Evolutionary conservation across 37 sponge, comb jelly and placozoan species (phyloP).

Genomic region (Beroe forskalii): DNA sequence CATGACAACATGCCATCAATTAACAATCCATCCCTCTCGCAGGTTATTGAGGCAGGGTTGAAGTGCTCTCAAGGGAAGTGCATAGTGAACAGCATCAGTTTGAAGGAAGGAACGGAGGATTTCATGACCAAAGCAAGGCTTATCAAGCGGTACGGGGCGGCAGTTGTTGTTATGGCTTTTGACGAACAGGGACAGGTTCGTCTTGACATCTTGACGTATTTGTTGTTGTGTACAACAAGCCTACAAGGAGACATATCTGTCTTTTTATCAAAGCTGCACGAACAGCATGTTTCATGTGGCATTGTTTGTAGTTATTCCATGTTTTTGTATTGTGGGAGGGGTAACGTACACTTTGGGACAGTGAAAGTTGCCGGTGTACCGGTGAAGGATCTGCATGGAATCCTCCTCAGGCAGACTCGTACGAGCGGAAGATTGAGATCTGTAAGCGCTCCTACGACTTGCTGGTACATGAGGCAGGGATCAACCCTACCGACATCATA

Average conservation of each 20-base stretch:
- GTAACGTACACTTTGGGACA: too few relatives aligned
- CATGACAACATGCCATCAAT: too few relatives aligned
- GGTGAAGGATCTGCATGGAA: too few relatives aligned
- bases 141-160: slow-evolving; percentile 88
- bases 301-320: too few relatives aligned
- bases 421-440: slow-evolving; percentile 78
- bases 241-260: too few relatives aligned
- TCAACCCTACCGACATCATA: slow-evolving; percentile 97
- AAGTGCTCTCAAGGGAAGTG: slow-evolving; percentile 97
- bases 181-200: slow-evolving; percentile 96
- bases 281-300: too few relatives aligned
- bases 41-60: slow-evolving; percentile 89
- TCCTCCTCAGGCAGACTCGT: slow-evolving; percentile 84
- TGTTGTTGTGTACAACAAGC: too few relatives aligned
- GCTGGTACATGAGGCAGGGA: slow-evolving; percentile 76
- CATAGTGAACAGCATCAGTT: slow-evolving; percentile 95
- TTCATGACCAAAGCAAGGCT: slow-evolving; percentile 83
- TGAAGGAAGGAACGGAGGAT: slow-evolving; percentile 97
- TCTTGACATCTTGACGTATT: too few relatives aligned
- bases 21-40: too few relatives aligned
- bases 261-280: too few relatives aligned
- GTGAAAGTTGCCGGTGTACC: too few relatives aligned
- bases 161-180: slow-evolving; percentile 98
- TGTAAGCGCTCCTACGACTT: slow-evolving; percentile 89
- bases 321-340: too few relatives aligned